phyloP scores from a whole-genome alignment of 2,888 invertebrate species.

The Lithodes maja region DNA sequence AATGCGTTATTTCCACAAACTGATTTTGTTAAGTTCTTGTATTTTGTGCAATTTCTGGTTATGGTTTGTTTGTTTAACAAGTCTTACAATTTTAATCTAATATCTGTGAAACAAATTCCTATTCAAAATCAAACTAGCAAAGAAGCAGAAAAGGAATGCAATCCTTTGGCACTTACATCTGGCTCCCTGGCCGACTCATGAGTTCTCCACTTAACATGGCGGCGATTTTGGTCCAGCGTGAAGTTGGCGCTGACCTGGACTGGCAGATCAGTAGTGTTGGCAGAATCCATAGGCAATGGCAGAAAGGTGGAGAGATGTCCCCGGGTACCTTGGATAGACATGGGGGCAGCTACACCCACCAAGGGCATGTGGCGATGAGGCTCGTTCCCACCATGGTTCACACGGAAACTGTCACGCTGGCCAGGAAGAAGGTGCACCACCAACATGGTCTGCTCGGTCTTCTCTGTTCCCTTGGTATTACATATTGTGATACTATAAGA shows the following conservation, averaged over 20 bases:
- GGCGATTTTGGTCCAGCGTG: constrained; percentile 35
- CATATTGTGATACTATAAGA: constrained; percentile 11
- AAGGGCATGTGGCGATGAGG: constrained; percentile 12
- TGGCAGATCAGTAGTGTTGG: constrained; percentile 35
- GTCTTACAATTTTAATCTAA: too few species aligned
- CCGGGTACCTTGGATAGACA: background rate
- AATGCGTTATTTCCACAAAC: too few species aligned
- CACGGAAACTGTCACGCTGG: background rate
- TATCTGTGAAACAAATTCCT: too few species aligned
- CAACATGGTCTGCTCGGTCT: background rate
- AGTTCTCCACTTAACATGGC: constrained; percentile 54
- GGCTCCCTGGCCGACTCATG: constrained; percentile 28
- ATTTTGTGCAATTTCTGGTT: too few species aligned
- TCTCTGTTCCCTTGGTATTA: background rate
- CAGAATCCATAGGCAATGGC: constrained; percentile 20
- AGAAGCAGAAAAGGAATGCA: too few species aligned
- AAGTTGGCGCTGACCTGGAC: constrained; percentile 39
- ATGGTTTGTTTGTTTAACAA: too few species aligned
- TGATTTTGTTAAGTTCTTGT: too few species aligned
- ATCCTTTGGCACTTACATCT: constrained; percentile 22
- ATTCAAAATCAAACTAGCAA: too few species aligned
- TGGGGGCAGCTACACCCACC: constrained; percentile 35
- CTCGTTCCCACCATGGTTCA: constrained; percentile 3
- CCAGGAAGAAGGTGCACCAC: constrained; percentile 38
- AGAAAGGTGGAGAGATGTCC: constrained; percentile 40